Base-by-base conservation (phyloP, 2,113 vertebrate genomes). In the Phodopus roborovskii region DNA sequence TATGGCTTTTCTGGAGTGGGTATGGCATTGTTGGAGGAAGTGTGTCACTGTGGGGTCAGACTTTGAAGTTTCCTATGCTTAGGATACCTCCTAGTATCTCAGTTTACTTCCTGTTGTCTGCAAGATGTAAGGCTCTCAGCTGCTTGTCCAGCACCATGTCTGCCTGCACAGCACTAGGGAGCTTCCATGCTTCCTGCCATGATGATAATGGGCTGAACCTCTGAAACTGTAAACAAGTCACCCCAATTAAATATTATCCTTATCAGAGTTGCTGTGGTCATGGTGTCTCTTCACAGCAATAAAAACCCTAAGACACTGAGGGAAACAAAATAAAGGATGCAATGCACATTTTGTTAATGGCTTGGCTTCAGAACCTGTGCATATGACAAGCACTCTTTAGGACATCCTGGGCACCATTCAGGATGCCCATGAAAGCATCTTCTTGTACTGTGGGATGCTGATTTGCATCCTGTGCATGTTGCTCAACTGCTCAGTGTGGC, bases 401-500 rank as follows among this genome's bases (percentile, higher is more conserved):
- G 45, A n/a, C 84, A 79, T 7, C 88, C 93, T 97, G 92, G 33
- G 89, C 86, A 70, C 96, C 97, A 94, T 88, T 95, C 96, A 91
- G 85, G 88, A 70, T 85, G 92, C n/a, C 92, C 17, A 36, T 83
- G 96, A 95, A 96, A 96, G 75, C 94, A 97, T 97, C 93, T 91
- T 93, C 98, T 98, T 97, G 48, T 97, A 71, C 94, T 97, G 98
- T 93, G 95, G 91, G 95, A 88, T 97, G 94, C 97, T 98, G 97
- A 93, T 97, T 96, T 97, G 95, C 82, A 96, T 97, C 98, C 96
- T 97, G 96, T 96, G 95, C 53, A 53, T 95, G 95, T 98, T 71
- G n/a, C 97, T 98, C 98, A 97, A 96, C 98, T 98, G 74, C 94
- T 97, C 97, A 97, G 96, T 97, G 95, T 53, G 95, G 95, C 90